Percentiles rank a stretch among this genome's conserved stretches.
Evolutionary conservation across 2,797 vertebrate species (phyloP).

Genomic region (Arremon aurantiirostris): DNA sequence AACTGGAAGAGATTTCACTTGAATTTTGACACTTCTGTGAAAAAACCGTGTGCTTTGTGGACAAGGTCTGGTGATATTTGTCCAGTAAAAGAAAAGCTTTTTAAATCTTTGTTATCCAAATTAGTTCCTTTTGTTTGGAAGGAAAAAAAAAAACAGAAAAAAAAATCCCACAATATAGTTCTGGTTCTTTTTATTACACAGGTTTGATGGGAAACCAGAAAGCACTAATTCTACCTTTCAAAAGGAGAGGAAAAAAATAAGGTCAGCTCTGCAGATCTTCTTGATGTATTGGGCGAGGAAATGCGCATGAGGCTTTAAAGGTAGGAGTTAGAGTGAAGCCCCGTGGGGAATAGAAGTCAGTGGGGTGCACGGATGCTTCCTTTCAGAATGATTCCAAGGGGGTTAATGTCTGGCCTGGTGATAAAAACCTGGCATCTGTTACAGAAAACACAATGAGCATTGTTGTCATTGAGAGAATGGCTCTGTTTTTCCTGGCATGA

Average conservation of each 20-base stretch:
- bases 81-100: not conserved
- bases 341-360: constrained; percentile 36
- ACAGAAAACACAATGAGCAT: constrained; percentile 72
- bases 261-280: not conserved
- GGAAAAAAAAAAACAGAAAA: not conserved
- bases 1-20: not conserved
- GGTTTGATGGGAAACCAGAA: constrained; percentile 7
- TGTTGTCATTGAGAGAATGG: constrained; percentile 75
- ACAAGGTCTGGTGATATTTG: not conserved
- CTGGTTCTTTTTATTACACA: not conserved
- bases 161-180: not conserved
- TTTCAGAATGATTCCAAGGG: constrained; percentile 58
- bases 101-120: not conserved
- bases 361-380: constrained; percentile 42
- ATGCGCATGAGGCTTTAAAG: constrained; percentile 8
- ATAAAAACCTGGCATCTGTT: constrained; percentile 72
- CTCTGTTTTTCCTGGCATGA: constrained; percentile 78
- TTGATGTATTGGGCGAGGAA: constrained; percentile 30
- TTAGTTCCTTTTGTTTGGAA: not conserved
- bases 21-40: not conserved
- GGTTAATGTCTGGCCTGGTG: constrained; percentile 70
- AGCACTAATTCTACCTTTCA: not conserved
- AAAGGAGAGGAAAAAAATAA: not conserved
- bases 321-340: not conserved
- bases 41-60: not conserved